A percentile compares a stretch with the other conserved stretches of the same genome.
Conservation (phyloP, 2,113 vertebrate genomes). For the Pedionomus torquatus region DNA sequence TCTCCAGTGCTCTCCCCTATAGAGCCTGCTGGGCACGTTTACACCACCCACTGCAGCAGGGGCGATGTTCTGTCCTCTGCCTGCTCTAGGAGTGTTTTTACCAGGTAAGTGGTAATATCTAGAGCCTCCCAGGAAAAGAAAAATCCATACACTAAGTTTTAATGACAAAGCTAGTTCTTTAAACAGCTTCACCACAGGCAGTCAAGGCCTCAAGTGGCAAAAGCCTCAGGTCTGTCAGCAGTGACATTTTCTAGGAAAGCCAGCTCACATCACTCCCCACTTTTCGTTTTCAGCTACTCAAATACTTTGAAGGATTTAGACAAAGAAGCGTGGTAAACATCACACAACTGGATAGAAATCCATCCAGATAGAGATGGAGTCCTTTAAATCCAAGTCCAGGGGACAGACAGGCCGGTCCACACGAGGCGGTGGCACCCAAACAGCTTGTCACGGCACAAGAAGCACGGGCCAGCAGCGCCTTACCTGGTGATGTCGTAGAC, state of each 20-base stretch:
- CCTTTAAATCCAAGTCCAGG: not conserved
- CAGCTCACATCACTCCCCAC: not conserved
- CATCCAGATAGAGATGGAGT: not conserved
- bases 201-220: not conserved
- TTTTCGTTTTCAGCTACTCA: not conserved
- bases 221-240: not conserved
- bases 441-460: rapidly evolving
- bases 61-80: not conserved
- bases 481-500: conserved; percentile 99
- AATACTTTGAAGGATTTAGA: not conserved
- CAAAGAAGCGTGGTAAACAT: not conserved
- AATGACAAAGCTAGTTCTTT: not conserved
- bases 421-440: not conserved
- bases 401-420: rapidly evolving
- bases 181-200: not conserved
- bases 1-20: not conserved
- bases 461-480: not conserved
- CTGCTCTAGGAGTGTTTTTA: rapidly evolving
- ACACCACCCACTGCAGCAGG: not conserved
- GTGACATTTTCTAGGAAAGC: not conserved
- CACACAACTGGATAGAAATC: not conserved
- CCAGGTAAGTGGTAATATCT: not conserved
- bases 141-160: rapidly evolving
- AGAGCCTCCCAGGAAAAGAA: not conserved
- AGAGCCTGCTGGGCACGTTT: rapidly evolving